A percentile compares a stretch with the other conserved stretches of the same genome.
Conservation (phyloP, 2,888 invertebrate genomes). For the Lucinisca nassula region DNA sequence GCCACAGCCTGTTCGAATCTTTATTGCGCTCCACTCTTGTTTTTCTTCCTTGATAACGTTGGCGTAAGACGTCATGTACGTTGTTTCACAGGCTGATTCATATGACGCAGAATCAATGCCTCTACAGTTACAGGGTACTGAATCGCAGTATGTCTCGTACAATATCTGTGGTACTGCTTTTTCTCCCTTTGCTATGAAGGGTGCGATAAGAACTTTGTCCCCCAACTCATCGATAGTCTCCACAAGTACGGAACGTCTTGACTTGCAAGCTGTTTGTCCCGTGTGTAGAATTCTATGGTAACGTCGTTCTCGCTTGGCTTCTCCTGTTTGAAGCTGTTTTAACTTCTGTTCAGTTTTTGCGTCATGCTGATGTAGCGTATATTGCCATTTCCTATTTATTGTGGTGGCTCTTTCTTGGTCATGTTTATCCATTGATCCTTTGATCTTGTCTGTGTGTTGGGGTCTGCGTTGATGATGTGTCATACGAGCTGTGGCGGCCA, state of each 20-base stretch:
- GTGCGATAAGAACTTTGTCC: neutral
- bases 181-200: neutral
- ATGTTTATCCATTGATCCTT: too few relatives aligned
- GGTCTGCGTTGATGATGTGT: too few relatives aligned
- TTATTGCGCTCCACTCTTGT: neutral
- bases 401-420: too few relatives aligned
- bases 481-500: too few relatives aligned
- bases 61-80: neutral
- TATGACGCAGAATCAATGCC: neutral
- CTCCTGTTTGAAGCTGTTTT: too few relatives aligned
- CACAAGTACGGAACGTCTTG: neutral
- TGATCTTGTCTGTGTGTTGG: too few relatives aligned
- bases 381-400: too few relatives aligned
- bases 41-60: neutral
- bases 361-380: too few relatives aligned
- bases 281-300: neutral
- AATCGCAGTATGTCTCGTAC: neutral
- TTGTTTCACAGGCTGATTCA: neutral
- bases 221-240: neutral
- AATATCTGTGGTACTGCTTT: neutral
- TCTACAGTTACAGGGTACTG: neutral
- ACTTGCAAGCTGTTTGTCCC: neutral
- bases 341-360: too few relatives aligned
- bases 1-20: neutral
- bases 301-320: neutral